Conservation (phyloP, 2,888 invertebrate species). For the Drosophila mettleri region DNA sequence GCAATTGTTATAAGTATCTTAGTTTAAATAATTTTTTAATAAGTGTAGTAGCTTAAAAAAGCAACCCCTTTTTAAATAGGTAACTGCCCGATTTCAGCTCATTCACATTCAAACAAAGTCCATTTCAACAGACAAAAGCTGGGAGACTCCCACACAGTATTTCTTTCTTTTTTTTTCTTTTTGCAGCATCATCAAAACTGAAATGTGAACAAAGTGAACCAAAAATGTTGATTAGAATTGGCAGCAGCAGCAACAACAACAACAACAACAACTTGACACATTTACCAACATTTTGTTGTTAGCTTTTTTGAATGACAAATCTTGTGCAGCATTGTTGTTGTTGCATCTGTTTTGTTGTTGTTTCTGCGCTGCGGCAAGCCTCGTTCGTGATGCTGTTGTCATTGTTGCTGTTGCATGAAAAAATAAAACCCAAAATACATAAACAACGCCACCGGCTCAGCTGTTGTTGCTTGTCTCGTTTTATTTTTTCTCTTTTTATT, state of each 20-base stretch:
- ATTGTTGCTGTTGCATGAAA: slow-evolving; percentile 55
- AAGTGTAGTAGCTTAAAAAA: too few species aligned
- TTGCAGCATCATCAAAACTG: slow-evolving; percentile 43
- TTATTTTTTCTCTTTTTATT: slow-evolving; percentile 26
- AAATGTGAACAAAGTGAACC: slow-evolving; percentile 17
- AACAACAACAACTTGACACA: slow-evolving; percentile 58
- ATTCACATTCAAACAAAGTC: not conserved
- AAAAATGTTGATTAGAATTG: slow-evolving; percentile 44
- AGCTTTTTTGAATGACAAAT: slow-evolving; percentile 68
- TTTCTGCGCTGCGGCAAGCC: slow-evolving; percentile 38
- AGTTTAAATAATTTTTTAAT: too few species aligned
- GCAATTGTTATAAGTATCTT: too few species aligned
- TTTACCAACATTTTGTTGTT: slow-evolving; percentile 72
- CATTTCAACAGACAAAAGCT: slow-evolving; percentile 21
- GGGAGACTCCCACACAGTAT: slow-evolving; percentile 24
- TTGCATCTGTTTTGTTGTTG: slow-evolving; percentile 21
- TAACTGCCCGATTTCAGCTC: slow-evolving; percentile 7
- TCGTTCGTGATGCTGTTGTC: slow-evolving; percentile 38
- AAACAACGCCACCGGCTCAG: slow-evolving; percentile 54
- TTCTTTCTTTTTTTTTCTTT: not conserved
- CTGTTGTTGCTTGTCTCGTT: slow-evolving; percentile 33
- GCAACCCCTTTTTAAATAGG: not conserved
- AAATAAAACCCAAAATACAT: slow-evolving; percentile 59
- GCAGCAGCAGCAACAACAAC: slow-evolving; percentile 21
- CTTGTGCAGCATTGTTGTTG: slow-evolving; percentile 47